Conservation (phyloP, 92 coral and sea anemone species). For the Virgularia gustaviana region DNA sequence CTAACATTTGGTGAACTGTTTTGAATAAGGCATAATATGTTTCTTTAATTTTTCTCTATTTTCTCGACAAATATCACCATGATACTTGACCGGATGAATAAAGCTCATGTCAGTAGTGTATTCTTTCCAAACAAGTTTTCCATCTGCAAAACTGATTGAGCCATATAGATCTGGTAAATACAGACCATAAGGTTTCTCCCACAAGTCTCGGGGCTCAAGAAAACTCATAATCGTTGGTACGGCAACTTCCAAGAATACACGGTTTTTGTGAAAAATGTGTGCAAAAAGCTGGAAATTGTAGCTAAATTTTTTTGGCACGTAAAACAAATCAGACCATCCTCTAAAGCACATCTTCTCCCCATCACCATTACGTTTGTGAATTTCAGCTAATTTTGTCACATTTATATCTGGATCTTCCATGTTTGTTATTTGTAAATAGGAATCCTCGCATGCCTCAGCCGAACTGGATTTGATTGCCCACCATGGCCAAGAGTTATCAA, state of each 20-base stretch:
- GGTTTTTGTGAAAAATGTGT: slow-evolving; percentile 43
- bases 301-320: slow-evolving; percentile 48
- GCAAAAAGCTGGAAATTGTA: slow-evolving; percentile 39
- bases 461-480: slow-evolving; percentile 9
- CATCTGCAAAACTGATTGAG: slow-evolving; percentile 19
- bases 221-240: slow-evolving; percentile 53
- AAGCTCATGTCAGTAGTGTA: slow-evolving; percentile 28
- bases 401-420: neutral
- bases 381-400: slow-evolving; percentile 13
- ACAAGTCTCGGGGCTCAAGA: slow-evolving; percentile 28
- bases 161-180: slow-evolving; percentile 38
- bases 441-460: slow-evolving; percentile 33
- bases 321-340: slow-evolving; percentile 51
- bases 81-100: slow-evolving; percentile 40
- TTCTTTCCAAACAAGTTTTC: slow-evolving; percentile 36
- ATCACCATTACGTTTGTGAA: slow-evolving; percentile 22
- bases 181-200: slow-evolving; percentile 35
- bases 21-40: slow-evolving; percentile 23
- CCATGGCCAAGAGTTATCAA: slow-evolving; percentile 24
- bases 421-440: slow-evolving; percentile 20
- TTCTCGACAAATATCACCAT: neutral
- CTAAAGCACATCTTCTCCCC: slow-evolving; percentile 27
- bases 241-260: slow-evolving; percentile 57
- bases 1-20: slow-evolving; percentile 31
- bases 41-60: slow-evolving; percentile 22